These are phyloP conservation scores for Elephantulus edwardii DNA, from an alignment of 2,113 vertebrate genomes.

Conservation along the genomic window DNA sequence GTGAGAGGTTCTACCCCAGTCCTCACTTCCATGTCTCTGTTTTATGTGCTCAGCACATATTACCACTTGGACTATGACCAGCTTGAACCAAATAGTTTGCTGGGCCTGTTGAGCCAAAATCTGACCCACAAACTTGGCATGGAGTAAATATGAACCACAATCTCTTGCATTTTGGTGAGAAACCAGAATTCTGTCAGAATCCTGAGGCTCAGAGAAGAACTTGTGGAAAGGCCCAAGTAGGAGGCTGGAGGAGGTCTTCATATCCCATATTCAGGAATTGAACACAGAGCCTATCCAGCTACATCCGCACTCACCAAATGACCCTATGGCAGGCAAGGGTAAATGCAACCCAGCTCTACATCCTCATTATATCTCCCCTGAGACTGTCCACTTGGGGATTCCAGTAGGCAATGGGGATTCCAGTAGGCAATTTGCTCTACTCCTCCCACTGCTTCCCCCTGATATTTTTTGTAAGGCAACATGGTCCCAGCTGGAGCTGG, in stretches of 20 bases:
- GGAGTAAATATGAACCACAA: constrained; percentile 28
- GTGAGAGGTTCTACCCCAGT: neutral
- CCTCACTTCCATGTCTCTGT: neutral
- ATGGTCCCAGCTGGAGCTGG: neutral
- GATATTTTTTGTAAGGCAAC: neutral
- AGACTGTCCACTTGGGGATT: neutral
- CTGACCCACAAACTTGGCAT: neutral
- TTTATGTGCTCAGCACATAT: neutral
- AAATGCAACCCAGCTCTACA: neutral
- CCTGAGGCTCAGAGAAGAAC: neutral
- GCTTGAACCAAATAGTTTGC: neutral
- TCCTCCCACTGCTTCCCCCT: neutral
- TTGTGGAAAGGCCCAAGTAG: neutral
- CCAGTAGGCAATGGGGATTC: neutral
- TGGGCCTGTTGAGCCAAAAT: neutral
- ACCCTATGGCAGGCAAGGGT: neutral
- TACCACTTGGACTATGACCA: neutral
- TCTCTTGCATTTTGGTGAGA: constrained; percentile 25
- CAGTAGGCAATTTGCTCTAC: neutral
- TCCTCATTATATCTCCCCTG: neutral
- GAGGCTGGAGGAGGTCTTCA: neutral
- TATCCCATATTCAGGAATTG: neutral
- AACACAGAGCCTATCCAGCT: neutral
- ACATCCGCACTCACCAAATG: neutral
- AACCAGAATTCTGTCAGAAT: neutral